phyloP scores from a whole-genome alignment of 2,888 invertebrate genomes.

The Eulithis testata region DNA sequence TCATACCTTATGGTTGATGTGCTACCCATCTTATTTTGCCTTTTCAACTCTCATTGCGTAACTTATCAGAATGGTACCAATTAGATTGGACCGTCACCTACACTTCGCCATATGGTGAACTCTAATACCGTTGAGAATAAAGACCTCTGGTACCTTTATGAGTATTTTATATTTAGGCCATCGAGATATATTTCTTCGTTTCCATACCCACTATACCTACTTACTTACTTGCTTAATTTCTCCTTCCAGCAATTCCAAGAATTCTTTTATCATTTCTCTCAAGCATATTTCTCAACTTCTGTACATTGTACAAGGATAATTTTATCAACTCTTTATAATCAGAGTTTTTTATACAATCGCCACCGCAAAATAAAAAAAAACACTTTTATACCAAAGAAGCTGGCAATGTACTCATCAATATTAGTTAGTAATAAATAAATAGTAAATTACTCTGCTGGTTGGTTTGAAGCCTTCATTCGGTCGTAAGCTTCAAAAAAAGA shows the following conservation, averaged over 20 bases:
- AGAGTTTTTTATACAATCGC: too few species aligned
- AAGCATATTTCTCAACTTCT: too few species aligned
- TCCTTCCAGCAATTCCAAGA: too few species aligned
- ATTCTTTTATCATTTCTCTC: too few species aligned
- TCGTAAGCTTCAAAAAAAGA: constrained; percentile 2
- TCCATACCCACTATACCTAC: too few species aligned
- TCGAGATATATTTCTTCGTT: not conserved
- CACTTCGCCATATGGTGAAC: constrained; percentile 19
- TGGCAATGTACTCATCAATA: too few species aligned
- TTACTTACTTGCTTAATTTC: too few species aligned
- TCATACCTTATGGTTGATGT: not conserved
- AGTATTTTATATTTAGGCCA: constrained; percentile 7
- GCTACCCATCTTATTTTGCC: not conserved
- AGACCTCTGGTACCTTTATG: constrained; percentile 17
- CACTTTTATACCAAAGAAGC: too few species aligned
- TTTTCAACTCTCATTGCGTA: constrained; percentile 16
- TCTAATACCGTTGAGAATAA: constrained; percentile 11
- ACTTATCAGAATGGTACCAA: constrained; percentile 15
- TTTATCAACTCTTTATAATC: too few species aligned
- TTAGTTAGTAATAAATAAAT: too few species aligned
- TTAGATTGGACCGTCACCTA: constrained; percentile 12
- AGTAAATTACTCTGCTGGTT: not conserved
- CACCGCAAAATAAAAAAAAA: too few species aligned
- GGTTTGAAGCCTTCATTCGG: not conserved
- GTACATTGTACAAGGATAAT: too few species aligned